A percentile compares a stretch with the other conserved stretches of the same genome.
These are phyloP conservation scores for Campoplex capitator DNA, from an alignment of 2,888 invertebrate genomes.

Conservation along the genomic window DNA sequence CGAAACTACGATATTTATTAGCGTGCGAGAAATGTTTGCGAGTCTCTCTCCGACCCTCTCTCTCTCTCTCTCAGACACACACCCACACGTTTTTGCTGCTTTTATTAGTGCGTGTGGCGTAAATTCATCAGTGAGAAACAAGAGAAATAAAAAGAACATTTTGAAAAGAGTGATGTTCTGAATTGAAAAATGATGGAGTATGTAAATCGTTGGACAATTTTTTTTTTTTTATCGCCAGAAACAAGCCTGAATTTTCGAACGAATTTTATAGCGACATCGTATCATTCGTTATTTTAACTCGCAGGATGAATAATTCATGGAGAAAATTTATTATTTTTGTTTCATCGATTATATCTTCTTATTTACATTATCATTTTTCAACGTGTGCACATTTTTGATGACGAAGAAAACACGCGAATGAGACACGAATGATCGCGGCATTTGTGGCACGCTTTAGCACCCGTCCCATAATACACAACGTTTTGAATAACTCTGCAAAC, in stretches of 20 bases:
- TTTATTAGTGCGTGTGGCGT: background rate
- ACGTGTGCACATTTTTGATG: too few species aligned
- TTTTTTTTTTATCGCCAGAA: too few species aligned
- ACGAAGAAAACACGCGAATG: background rate
- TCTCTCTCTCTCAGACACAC: too few species aligned
- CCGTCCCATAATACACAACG: background rate
- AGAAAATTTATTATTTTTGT: too few species aligned
- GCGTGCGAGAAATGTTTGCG: constrained; percentile 3
- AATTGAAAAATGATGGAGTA: background rate
- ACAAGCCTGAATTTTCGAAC: too few species aligned
- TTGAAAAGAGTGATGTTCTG: background rate
- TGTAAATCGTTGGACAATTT: too few species aligned
- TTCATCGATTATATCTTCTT: too few species aligned
- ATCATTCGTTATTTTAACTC: too few species aligned
- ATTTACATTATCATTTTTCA: too few species aligned
- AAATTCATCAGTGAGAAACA: background rate
- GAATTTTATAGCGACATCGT: too few species aligned
- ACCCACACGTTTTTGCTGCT: too few species aligned
- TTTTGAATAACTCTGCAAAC: constrained; percentile 47
- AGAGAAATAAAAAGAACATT: background rate
- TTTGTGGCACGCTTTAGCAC: constrained; percentile 7
- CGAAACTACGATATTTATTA: constrained; percentile 35
- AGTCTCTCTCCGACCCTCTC: background rate
- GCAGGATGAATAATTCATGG: too few species aligned
- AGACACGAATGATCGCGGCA: background rate